Evolutionary conservation across 2,113 vertebrate species (phyloP), one percentile per base, ranked within the genome.

Genomic region (Bombycilla garrulus): DNA sequence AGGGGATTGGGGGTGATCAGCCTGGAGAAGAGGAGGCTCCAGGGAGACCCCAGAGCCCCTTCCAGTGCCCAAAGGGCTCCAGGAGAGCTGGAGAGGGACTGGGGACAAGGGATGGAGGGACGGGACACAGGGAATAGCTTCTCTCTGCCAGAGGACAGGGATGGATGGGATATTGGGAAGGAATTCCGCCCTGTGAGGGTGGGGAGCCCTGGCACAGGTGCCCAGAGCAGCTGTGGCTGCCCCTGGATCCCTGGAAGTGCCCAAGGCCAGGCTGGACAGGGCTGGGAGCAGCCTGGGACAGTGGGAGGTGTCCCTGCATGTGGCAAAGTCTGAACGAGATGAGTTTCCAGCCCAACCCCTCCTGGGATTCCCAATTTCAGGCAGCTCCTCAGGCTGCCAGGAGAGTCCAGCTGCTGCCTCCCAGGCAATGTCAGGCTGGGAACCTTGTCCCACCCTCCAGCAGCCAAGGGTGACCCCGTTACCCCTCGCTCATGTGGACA

Each of bases 241-340:
- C 12, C 22, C 51, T 51, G 74, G 36, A 38, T 21, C 33, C 33
- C 45, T 60, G 6, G 3, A 5, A 45, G 26, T 23, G 38, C 2
- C 45, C 60, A 24, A 33, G 51, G 23, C 18, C 53, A n/a, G 33
- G 19, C 0, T 66, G 60, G 25, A 36, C 0, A 0, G 60, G 15
- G 15, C 10, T 60, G 45, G 33, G 36, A 66, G n/a, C 33, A 29
- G 0, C 20, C 53, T 60, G 69, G 24, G 7, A 0, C 0, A 10
- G 24, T 22, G 53, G 36, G 0, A 45, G 15, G 2, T 21, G 36
- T 58, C 67, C 36, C 33, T 81, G 67, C 33, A 14, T 12, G 4
- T 20, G 18, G 25, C 15, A 51, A 12, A 25, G 8, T 10, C 26
- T 31, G 53, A 51, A 45, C 0, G 0, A 8, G 33, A 58, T 58